Conservation (phyloP, 1,140 invertebrate genomes). For the Heterodera schachtii region DNA sequence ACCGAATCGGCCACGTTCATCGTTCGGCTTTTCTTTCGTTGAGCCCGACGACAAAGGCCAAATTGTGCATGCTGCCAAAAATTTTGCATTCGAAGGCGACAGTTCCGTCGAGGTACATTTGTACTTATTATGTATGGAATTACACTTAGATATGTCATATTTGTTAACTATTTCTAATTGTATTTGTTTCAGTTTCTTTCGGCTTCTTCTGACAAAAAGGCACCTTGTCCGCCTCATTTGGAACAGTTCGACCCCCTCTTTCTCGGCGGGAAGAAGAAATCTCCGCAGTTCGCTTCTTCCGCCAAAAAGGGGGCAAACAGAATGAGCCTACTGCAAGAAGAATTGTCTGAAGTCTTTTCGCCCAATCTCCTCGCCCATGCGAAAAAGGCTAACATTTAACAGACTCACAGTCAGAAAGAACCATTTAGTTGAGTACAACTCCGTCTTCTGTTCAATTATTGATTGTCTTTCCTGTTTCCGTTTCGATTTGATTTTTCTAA, state of each 20-base stretch:
- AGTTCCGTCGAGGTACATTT: slow-evolving; percentile 13
- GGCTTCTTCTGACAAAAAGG: too few relatives aligned
- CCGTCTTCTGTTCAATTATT: too few relatives aligned
- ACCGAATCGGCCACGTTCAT: slow-evolving; percentile 5
- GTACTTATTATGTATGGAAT: too few relatives aligned
- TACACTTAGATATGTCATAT: too few relatives aligned
- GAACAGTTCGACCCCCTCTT: neutral
- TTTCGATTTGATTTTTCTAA: too few relatives aligned
- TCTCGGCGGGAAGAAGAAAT: neutral
- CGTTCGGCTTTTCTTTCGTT: slow-evolving; percentile 16
- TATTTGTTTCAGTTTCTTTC: too few relatives aligned
- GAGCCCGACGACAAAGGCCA: neutral
- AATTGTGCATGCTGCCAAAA: neutral
- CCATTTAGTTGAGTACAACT: too few relatives aligned
- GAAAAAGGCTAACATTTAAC: neutral
- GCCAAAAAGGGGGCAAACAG: neutral
- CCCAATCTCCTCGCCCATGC: slow-evolving; percentile 18
- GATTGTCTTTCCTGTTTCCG: too few relatives aligned
- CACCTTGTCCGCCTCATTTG: neutral
- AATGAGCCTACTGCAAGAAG: neutral
- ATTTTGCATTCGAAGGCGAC: slow-evolving; percentile 2
- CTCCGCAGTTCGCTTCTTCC: neutral
- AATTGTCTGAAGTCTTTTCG: slow-evolving; percentile 8
- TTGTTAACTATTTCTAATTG: too few relatives aligned
- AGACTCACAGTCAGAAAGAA: neutral